phyloP scores from a whole-genome alignment of 2,888 invertebrate species.

The Polydesmus complanatus region DNA sequence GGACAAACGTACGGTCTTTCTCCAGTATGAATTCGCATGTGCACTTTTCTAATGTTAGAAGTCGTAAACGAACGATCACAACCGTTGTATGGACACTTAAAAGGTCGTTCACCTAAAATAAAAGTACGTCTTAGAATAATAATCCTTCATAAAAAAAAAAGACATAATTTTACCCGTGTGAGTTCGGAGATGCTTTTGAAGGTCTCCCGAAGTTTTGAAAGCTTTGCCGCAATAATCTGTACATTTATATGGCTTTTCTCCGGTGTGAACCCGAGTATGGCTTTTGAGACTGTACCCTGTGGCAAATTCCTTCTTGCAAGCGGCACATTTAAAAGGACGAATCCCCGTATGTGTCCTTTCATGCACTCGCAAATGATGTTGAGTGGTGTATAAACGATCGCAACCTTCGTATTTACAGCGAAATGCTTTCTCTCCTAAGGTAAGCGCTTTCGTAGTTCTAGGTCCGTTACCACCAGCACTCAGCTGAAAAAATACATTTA shows the following conservation, averaged over 20 bases:
- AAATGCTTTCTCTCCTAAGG: slow-evolving; percentile 29
- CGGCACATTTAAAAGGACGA: slow-evolving; percentile 33
- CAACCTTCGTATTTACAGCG: slow-evolving; percentile 31
- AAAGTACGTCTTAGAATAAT: no score
- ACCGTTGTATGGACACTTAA: slow-evolving; percentile 38
- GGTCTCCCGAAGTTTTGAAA: slow-evolving; percentile 46
- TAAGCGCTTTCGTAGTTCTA: slow-evolving; percentile 18
- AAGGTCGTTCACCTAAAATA: slow-evolving; percentile 33
- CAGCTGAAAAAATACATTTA: no score
- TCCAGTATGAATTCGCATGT: slow-evolving; percentile 52
- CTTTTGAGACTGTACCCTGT: slow-evolving; percentile 42
- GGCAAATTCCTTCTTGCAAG: slow-evolving; percentile 35
- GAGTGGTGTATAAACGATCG: slow-evolving; percentile 33
- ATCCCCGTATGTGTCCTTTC: slow-evolving; percentile 36
- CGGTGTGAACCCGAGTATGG: slow-evolving; percentile 44
- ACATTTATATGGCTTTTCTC: slow-evolving; percentile 45
- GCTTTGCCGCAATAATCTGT: slow-evolving; percentile 40
- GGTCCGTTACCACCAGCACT: background rate
- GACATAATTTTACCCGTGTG: slow-evolving; percentile 37
- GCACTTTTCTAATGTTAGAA: slow-evolving; percentile 51
- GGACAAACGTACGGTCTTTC: slow-evolving; percentile 49
- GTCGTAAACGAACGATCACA: slow-evolving; percentile 52
- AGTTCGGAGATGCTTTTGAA: slow-evolving; percentile 45
- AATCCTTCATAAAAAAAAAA: no score
- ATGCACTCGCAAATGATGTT: slow-evolving; percentile 35